These are phyloP conservation scores for Lagopus leucura DNA, from an alignment of 2,113 vertebrate genomes.

Conservation along the genomic window DNA sequence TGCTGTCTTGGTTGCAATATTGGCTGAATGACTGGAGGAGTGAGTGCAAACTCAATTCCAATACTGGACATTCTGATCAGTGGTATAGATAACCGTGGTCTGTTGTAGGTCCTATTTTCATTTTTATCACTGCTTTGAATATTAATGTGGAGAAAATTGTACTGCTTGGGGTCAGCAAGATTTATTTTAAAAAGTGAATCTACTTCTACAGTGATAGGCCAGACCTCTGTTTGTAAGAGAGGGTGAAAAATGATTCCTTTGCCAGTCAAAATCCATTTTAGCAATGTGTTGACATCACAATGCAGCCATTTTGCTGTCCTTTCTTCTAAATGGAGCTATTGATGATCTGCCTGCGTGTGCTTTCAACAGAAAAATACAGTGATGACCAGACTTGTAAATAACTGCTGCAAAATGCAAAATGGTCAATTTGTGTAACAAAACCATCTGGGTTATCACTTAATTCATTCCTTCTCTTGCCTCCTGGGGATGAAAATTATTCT, in stretches of 20 bases:
- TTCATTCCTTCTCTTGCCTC: background rate
- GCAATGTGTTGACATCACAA: background rate
- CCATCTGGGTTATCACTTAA: background rate
- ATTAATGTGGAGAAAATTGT: background rate
- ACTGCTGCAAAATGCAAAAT: background rate
- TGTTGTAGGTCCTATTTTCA: background rate
- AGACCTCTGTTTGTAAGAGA: background rate
- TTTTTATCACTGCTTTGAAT: background rate
- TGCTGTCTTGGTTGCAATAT: background rate
- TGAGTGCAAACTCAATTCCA: background rate
- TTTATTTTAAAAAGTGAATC: background rate
- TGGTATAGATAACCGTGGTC: background rate
- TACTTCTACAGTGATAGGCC: background rate
- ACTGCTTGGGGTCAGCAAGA: background rate
- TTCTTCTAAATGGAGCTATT: conserved; percentile 3
- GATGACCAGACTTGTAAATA: conserved; percentile 13
- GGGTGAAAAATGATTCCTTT: background rate
- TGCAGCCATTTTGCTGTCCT: background rate
- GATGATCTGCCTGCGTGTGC: background rate
- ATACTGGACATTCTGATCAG: background rate
- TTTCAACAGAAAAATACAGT: background rate
- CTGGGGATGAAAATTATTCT: background rate
- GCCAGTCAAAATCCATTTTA: background rate
- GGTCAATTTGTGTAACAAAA: background rate
- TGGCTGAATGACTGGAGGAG: background rate